Conservation (phyloP, 2,888 invertebrate species). For the Myopa tessellatipennis region DNA sequence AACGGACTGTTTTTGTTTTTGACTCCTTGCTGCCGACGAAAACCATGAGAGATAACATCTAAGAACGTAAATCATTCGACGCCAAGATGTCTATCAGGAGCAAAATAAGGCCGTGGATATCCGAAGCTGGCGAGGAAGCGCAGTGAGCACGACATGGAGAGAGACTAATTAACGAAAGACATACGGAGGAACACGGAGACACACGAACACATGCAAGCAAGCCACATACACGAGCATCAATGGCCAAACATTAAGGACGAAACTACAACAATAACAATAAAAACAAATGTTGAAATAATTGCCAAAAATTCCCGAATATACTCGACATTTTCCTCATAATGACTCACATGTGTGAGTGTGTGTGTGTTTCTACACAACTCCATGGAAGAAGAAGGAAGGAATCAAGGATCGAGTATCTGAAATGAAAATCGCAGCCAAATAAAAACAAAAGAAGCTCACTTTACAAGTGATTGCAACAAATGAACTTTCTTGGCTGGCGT, state of each 20-base stretch:
- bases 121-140: background rate
- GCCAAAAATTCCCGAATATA: slow-evolving; percentile 37
- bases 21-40: background rate
- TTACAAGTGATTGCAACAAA: slow-evolving; percentile 29
- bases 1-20: slow-evolving; percentile 15
- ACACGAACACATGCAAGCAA: background rate
- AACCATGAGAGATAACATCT: slow-evolving; percentile 19
- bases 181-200: background rate
- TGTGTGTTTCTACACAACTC: background rate
- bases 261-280: background rate
- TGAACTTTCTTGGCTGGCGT: slow-evolving; percentile 27
- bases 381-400: background rate
- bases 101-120: slow-evolving; percentile 24
- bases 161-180: slow-evolving; percentile 43
- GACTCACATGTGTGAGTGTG: background rate
- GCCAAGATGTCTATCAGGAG: slow-evolving; percentile 48
- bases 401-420: background rate
- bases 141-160: slow-evolving; percentile 26
- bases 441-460: background rate
- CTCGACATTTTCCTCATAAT: slow-evolving; percentile 28
- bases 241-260: slow-evolving; percentile 4
- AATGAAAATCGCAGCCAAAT: slow-evolving; percentile 8
- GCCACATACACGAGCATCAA: background rate
- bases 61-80: slow-evolving; percentile 38
- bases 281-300: slow-evolving; percentile 39